Base-by-base conservation (phyloP, 2,888 invertebrate species). In the Drosophila helvetica region DNA sequence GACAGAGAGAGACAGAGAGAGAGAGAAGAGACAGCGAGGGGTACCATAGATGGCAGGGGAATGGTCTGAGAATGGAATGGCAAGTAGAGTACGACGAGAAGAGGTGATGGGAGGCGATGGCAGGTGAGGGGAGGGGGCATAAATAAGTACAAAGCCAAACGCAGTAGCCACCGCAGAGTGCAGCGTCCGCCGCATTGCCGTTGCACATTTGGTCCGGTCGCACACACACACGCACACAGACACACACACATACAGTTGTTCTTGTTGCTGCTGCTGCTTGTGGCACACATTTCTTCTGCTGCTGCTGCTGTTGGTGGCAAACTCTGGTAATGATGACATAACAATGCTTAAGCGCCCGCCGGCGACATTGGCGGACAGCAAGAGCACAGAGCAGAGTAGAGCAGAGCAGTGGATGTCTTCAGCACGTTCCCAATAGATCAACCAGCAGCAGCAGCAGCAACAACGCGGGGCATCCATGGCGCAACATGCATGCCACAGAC, bases 381-480 rank as follows among this genome's bases (percentile, higher is more conserved):
- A 77, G 76, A 82, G 70, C 54, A 56, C 65, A 33, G 53, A 55
- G 51, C 66, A 77, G 69, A 33, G 1, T 50, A 58, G 67, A 58
- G 70, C 71, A 59, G 46, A 55, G 53, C 66, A 77, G 71, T 86
- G 78, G 77, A 82, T 83, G 83, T 78, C 86, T 85, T 85, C 83
- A 72, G 84, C 76, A 86, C 86, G 84, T 84, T 84, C 84, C 78
- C 84, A 84, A 84, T 86, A 84, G 84, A 84, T 84, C 82, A 86
- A 69, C 38, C 79, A 55, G 53, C 67, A 8, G 27, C 8, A 50
- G 43, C 58, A 59, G 53, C 60, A 56, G 53, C 67, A 53, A 43
- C 58, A 63, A 50, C 38, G 15, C n/a, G 7, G 38, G 38, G 2
- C 19, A 55, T 52, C 52, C 52, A 51, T 38, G 38, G 6, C n/a